These are phyloP conservation scores for Cacoxenus indagator DNA, from an alignment of 2,888 invertebrate genomes.

Conservation along the genomic window DNA sequence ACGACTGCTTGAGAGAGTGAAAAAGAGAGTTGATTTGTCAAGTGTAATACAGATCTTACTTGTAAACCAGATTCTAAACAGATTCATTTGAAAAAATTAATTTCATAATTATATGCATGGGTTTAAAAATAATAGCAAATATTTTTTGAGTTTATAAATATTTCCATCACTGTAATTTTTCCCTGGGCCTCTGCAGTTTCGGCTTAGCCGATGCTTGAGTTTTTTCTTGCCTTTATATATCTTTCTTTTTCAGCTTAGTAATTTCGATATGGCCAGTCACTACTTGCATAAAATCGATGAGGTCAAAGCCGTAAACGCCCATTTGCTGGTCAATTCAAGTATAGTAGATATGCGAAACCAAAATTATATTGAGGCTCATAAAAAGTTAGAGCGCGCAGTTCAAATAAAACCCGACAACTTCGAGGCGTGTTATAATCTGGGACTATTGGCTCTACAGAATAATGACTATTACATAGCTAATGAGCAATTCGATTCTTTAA, in stretches of 20 bases:
- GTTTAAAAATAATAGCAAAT: no score
- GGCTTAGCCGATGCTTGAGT: no score
- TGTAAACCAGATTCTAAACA: no score
- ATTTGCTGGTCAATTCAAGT: constrained; percentile 88
- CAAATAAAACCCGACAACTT: constrained; percentile 85
- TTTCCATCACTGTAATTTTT: no score
- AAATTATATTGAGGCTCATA: constrained; percentile 79
- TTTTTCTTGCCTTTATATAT: neutral
- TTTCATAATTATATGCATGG: no score
- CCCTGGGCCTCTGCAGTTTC: no score
- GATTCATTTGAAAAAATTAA: no score
- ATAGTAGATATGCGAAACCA: constrained; percentile 81
- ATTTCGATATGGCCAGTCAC: constrained; percentile 83
- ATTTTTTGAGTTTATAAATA: no score
- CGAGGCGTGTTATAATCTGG: constrained; percentile 87
- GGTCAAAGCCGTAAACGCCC: constrained; percentile 79
- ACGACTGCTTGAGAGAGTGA: no score
- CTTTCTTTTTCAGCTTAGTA: constrained; percentile 77
- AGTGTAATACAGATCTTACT: no score
- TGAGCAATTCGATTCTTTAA: constrained; percentile 82
- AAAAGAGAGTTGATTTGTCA: no score
- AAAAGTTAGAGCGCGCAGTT: constrained; percentile 81
- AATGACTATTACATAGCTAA: constrained; percentile 82
- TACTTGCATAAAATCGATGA: constrained; percentile 79
- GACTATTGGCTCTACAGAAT: constrained; percentile 72